Evolutionary conservation across 1,140 invertebrate genomes (phyloP), one percentile per base, ranked within the genome.

Genomic region (Cotesia vestalis): DNA sequence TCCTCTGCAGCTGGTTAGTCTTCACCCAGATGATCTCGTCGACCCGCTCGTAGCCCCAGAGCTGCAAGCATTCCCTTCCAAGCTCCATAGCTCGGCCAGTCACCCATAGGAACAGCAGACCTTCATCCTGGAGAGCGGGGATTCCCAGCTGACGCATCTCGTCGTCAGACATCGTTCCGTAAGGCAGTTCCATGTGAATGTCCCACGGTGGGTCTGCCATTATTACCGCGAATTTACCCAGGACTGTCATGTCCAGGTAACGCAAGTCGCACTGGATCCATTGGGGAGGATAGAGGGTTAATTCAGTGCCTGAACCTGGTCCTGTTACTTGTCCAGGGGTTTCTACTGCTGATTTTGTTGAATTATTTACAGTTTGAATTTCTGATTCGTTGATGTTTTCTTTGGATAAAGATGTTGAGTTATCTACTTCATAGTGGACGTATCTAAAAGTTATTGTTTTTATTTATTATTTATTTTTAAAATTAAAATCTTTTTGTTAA

Each of bases 21-120:
- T 99, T 99, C 3, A 99, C 97, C 98, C 98, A 99, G 77, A 99
- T 99, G 8, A 99, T 91, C 84, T 99, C 98, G 83, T 99, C 97
- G 1, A 98, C 95, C 72, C 97, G 88, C 82, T 98, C 95, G 82
- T 99, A 99, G 5, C 97, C 97, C 95, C 94, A 98, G 1, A 98
- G 82, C 78, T 96, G 93, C 3, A 98, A 86, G 80, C 96, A 98
- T 81, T 98, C 96, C 46, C 96, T 88, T 0, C 97, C 97, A 6
- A 99, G 84, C 84, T 99, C 97, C 97, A 99, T 99, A 0, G 97
- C 97, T 81, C 97, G 91, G 55, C 97, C 97, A 14, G 97, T 99
- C 0, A 99, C 98, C 97, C 97, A 99, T 0, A 99, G 89, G 85
- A 99, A 99, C 66, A 99, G 94, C 8, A 98, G 90, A 1, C 97